Conservation (phyloP, 1,140 invertebrate species). For the Hermatobates lingyangjiaoensis region DNA sequence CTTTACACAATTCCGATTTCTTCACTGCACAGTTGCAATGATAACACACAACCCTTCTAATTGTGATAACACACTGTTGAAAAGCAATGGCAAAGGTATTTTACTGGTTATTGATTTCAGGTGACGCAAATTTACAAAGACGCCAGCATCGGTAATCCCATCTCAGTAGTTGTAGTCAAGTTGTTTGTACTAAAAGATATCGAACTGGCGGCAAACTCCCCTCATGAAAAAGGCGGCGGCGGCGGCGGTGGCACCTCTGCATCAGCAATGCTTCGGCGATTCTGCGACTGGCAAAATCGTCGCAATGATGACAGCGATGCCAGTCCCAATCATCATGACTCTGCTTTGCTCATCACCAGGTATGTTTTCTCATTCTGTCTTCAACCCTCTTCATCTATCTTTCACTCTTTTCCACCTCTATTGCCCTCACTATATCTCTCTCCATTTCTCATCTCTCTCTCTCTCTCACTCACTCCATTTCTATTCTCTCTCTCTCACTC, state of each 20-base stretch:
- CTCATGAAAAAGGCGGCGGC: slow-evolving; percentile 8
- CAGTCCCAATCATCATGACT: slow-evolving; percentile 40
- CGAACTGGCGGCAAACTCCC: slow-evolving; percentile 21
- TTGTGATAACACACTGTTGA: too few relatives aligned
- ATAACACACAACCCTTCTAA: too few relatives aligned
- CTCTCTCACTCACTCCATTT: not conserved
- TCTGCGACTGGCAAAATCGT: slow-evolving; percentile 48
- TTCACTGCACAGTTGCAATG: too few relatives aligned
- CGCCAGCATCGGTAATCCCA: slow-evolving; percentile 58
- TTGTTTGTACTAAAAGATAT: slow-evolving; percentile 36
- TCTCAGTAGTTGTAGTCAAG: slow-evolving; percentile 55
- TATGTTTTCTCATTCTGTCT: slow-evolving; percentile 21
- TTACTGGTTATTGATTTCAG: slow-evolving; percentile 27
- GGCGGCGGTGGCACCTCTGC: slow-evolving; percentile 29
- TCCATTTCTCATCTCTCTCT: not conserved
- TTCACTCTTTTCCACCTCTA: not conserved
- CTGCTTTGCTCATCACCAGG: slow-evolving; percentile 55
- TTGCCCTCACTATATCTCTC: not conserved
- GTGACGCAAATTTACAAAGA: slow-evolving; percentile 60
- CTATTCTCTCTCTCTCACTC: too few relatives aligned
- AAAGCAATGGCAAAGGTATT: too few relatives aligned
- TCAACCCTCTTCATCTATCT: too few relatives aligned
- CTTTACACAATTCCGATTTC: too few relatives aligned
- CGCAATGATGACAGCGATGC: slow-evolving; percentile 30
- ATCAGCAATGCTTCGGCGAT: slow-evolving; percentile 42